These are phyloP conservation scores for Heterochromis multidens DNA, from an alignment of 2,113 vertebrate species.

Conservation along the genomic window DNA sequence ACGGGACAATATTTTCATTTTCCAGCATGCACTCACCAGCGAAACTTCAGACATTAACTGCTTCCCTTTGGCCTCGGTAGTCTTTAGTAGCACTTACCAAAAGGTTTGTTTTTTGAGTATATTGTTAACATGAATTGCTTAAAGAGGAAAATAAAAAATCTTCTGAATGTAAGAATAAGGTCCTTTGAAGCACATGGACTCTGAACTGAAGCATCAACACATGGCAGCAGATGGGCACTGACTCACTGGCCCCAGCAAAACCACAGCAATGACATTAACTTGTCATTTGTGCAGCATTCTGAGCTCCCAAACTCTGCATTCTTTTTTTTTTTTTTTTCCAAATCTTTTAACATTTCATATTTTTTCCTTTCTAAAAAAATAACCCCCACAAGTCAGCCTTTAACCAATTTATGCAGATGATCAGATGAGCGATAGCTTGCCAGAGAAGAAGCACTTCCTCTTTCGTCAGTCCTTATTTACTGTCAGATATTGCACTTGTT, in stretches of 20 bases:
- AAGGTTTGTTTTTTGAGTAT: background rate
- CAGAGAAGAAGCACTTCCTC: constrained; percentile 44
- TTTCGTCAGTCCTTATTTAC: constrained; percentile 10
- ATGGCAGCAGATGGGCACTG: background rate
- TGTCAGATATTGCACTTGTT: background rate
- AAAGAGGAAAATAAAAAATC: accelerated
- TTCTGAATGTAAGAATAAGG: background rate
- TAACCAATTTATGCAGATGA: background rate
- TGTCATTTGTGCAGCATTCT: background rate
- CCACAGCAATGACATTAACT: background rate
- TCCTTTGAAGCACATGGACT: background rate
- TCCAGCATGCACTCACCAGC: background rate
- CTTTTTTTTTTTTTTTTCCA: background rate
- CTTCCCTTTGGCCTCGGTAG: background rate
- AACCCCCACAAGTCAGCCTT: background rate
- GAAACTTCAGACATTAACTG: background rate
- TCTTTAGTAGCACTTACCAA: background rate
- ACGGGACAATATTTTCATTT: background rate
- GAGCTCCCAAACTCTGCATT: background rate
- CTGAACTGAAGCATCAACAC: background rate
- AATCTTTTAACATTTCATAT: background rate
- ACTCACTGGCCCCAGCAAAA: background rate
- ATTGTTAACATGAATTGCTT: background rate
- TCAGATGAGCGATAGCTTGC: constrained; percentile 1
- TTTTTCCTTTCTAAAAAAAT: background rate